Evolutionary conservation across 2,888 invertebrate species (phyloP), one percentile per base, ranked within the genome.

Genomic region (Branchellion lobata): DNA sequence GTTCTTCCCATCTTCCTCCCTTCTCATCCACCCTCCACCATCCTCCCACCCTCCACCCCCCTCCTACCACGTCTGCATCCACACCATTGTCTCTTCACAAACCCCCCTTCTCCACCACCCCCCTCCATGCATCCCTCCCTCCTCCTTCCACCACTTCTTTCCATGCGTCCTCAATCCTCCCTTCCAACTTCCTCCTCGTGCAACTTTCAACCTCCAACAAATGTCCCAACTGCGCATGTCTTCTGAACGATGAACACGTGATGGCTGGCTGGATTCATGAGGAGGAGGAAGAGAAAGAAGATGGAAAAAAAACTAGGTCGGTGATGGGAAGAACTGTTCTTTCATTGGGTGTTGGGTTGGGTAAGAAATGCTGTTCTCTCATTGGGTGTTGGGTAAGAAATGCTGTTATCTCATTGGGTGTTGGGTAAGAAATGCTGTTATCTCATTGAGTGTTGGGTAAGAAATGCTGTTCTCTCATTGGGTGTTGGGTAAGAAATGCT

Each of bases 231-330:
- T 79, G 79, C 51, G 34, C 74, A 2, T 74, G 33, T 31, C 69
- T 79, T 18, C 40, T 79, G 36, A 36, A 75, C 36, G 75, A 79
- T 24, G 79, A 79, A 21, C 75, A 79, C 36, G 21, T 79, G 24
- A 75, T 79, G 74, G 73, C 79, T 31, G 73, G 73, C 0, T 79
- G 79, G 79, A 34, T 51, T 5, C 21, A 18, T 24, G 3, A 57
- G 8, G n/a, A n/a, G 3, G 24, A 57, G 24, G 61, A 57, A n/a
- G 61, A 57, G 61, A 24, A 57, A n/a, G 61, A 57, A n/a, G 61
- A 57, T 24, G 61, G 24, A 5, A 5, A 57, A 24, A n/a, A 8
- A 14, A 14, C 8, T 40, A 8, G 40, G 40, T 40, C 8, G 40
- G 40, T 40, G 40, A 14, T 5, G 5, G 40, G 40, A 40, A 8